Conservation (phyloP, 2,797 vertebrate genomes). For the Microctenopoma stevenorrisi region DNA sequence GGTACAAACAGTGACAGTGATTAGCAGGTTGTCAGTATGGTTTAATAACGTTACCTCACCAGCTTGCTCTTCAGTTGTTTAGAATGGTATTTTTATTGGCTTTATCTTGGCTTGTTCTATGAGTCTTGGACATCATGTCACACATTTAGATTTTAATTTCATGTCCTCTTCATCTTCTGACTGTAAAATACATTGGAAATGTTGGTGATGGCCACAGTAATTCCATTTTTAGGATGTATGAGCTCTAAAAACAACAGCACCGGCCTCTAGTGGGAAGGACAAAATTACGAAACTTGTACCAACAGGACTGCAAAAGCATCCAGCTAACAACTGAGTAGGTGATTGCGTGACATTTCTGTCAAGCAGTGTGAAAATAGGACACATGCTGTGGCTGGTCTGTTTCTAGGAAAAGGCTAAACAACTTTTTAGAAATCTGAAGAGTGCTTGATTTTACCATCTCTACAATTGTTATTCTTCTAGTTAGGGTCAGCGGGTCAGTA, state of each 20-base stretch:
- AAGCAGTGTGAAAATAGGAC: constrained; percentile 5
- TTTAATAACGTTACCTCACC: constrained; percentile 37
- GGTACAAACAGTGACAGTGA: constrained; percentile 50
- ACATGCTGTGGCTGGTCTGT: not conserved
- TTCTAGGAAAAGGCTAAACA: not conserved
- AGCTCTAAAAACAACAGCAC: constrained; percentile 7
- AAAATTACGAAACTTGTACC: not conserved
- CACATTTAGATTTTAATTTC: constrained; percentile 35
- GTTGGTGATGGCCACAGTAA: constrained; percentile 11
- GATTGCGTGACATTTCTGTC: not conserved
- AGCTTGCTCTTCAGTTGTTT: constrained; percentile 40
- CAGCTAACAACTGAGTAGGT: not conserved
- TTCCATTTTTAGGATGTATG: not conserved
- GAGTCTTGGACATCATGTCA: constrained; percentile 35
- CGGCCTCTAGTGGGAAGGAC: constrained; percentile 3
- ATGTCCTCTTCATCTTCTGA: not conserved
- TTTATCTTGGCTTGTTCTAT: constrained; percentile 32
- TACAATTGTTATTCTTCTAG: no score
- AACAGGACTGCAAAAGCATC: not conserved
- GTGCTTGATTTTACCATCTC: no score
- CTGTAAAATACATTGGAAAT: not conserved
- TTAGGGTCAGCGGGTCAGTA: not conserved
- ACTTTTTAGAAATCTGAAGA: not conserved
- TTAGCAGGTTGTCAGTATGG: constrained; percentile 56
- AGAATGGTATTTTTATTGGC: constrained; percentile 31